Percentiles rank a stretch among this genome's conserved stretches.
These are phyloP conservation scores for Kryptolebias marmoratus DNA, from an alignment of 2,113 vertebrate genomes.

Conservation along the genomic window DNA sequence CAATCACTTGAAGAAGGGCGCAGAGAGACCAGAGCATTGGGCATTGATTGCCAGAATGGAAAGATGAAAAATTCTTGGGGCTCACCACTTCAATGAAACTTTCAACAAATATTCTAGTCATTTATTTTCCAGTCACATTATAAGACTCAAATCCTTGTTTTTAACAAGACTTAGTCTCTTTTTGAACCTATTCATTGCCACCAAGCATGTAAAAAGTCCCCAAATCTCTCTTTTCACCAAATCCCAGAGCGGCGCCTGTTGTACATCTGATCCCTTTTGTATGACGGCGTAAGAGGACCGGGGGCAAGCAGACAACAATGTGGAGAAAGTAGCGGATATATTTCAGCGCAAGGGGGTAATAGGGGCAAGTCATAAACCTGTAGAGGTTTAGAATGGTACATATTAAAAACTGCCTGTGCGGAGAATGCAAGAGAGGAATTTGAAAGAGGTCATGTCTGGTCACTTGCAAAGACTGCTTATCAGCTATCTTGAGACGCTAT, in stretches of 20 bases:
- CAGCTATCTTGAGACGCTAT: conserved; percentile 69
- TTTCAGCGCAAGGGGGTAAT: conserved; percentile 67
- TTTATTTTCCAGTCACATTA: conserved; percentile 17
- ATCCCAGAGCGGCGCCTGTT: conserved; percentile 73
- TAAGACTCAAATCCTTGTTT: conserved; percentile 20
- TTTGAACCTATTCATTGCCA: conserved; percentile 62
- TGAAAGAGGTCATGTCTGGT: conserved; percentile 58
- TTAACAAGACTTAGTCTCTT: conserved; percentile 44
- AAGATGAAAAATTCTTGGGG: conserved; percentile 26
- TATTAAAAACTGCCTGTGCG: conserved; percentile 49
- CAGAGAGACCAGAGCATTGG: conserved; percentile 16
- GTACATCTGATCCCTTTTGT: conserved; percentile 80
- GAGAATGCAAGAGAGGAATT: conserved; percentile 43
- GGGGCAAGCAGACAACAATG: conserved; percentile 66
- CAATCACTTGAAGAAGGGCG: not conserved
- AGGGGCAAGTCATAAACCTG: conserved; percentile 49
- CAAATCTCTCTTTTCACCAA: conserved; percentile 59
- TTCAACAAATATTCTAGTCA: conserved; percentile 18
- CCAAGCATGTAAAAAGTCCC: conserved; percentile 54
- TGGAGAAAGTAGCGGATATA: conserved; percentile 69
- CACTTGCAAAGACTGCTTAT: conserved; percentile 67
- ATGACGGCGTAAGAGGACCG: conserved; percentile 42
- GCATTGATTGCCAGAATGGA: conserved; percentile 14
- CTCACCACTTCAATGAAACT: conserved; percentile 42
- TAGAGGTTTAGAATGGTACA: conserved; percentile 35